Base-by-base conservation (phyloP, 2,113 vertebrate genomes). In the Athene cunicularia region DNA sequence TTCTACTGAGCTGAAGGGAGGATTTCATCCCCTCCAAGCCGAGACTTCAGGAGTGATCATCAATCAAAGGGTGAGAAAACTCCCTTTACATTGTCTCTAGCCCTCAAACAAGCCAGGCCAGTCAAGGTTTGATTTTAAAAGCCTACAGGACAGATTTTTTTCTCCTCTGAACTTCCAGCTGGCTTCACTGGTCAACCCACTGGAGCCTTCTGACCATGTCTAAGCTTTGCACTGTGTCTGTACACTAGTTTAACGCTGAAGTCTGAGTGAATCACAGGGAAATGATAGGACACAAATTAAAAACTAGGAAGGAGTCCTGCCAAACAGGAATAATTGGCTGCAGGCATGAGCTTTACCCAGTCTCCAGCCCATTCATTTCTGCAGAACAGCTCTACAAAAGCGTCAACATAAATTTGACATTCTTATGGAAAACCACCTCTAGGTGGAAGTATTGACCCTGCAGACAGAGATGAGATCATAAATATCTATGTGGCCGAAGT, bases 361-460 rank as follows among this genome's bases (percentile, higher is more conserved):
- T 47, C 50, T 80, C 41, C 3, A 2, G 62, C 71, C 80, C 81
- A 62, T 76, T 91, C 45, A 55, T 76, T 93, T 93, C 85, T 96
- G 87, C 84, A 86, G 89, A 94, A 86, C 0, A 4, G 33, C 27
- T 83, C 79, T 32, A 77, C 91, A 67, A 83, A 93, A 93, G 55
- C 5, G 0, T 95, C 86, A 88, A 82, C 53, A 59, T 94, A 94
- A 96, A 96, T 94, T 93, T 88, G 85, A 90, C 81, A 86, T 76
- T 86, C 89, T 83, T 97, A 80, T 37, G 67, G 94, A 83, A 96
- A 97, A 91, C 89, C 81, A 97, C 97, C 97, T 97, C 97, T 97
- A 97, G 96, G 96, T 97, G 96, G 97, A 97, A 97, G 94, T 97
- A 80, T 97, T 97, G 94, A 97, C 93, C 95, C 96, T 96, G 84